Base-by-base conservation (phyloP, 1,140 invertebrate species). In the Polypedilum vanderplanki region DNA sequence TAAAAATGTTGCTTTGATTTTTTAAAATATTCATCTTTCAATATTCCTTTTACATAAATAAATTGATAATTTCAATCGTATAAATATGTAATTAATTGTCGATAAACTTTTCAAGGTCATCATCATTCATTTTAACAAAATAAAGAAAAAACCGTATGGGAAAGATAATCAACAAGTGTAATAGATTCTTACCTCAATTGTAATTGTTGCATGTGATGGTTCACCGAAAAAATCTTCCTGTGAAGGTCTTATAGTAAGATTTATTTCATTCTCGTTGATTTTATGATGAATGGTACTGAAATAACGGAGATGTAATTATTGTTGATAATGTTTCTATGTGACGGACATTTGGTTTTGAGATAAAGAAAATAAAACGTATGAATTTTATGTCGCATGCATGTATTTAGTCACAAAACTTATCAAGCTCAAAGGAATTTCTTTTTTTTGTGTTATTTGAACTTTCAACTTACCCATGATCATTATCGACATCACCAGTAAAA, bases 261-360 rank as follows among this genome's bases (percentile, higher is more conserved):
- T 70, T n/a, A 70, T 70, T 70, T 70, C 65, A 70, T 70, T 70
- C 18, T 70, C 65, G 10, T 70, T 70, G 7, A 70, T 70, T 22
- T 70, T n/a, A 70, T 70, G 65, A 22, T 70, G 18, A 70, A 70
- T 70, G n/a, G n/a, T 70, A 12, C 18, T 67, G 64, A 70, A 57
- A 57, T 1, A 1, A 15, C 24, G 5, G 5, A 33, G 24, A 33
- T 33, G 24, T 33, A 33, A 33, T 33, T 33, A 33, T 33, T 33
- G 24, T 33, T 33, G 24, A 33, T 33, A 33, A 33, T 33, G 24
- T 33, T 33, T 33, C n/a, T 33, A 5, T 33, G 24, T 33, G 24
- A 33, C 24, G 24, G 24, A 33, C 24, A 33, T 33, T 33, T 33
- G 24, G 24, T 33, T 57, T 57, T 1, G 12, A n/a, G 46, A 57